Evolutionary conservation across 2,113 vertebrate species (phyloP).

Genomic region (Phalacrocorax aristotelis): DNA sequence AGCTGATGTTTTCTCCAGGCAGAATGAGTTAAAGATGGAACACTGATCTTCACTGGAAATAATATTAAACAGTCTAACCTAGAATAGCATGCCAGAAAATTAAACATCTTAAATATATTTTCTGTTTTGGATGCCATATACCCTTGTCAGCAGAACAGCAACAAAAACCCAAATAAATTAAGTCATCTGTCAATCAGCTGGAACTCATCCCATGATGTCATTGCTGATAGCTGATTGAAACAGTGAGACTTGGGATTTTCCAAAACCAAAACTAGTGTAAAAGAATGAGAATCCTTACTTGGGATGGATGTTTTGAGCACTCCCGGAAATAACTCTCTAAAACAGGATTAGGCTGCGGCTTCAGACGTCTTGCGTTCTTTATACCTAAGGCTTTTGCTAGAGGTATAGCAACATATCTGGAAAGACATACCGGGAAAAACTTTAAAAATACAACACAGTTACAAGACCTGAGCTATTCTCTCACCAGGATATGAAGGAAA

Average conservation of each 20-base stretch:
- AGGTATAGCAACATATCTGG: conserved; percentile 83
- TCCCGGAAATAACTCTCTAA: conserved; percentile 83
- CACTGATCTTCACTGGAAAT: background rate
- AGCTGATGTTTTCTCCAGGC: conserved; percentile 24
- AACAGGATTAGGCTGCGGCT: conserved; percentile 73
- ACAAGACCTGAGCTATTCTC: background rate
- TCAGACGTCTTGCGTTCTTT: conserved; percentile 71
- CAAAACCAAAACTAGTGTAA: background rate
- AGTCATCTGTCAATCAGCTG: conserved; percentile 50
- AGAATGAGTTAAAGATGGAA: conserved; percentile 39
- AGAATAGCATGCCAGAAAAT: conserved; percentile 11
- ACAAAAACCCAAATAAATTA: conserved; percentile 49
- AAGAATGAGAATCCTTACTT: conserved; percentile 77
- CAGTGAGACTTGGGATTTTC: conserved; percentile 22
- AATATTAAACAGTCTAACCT: conserved; percentile 1
- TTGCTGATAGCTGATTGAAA: conserved; percentile 35
- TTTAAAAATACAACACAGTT: background rate
- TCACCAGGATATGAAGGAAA: background rate
- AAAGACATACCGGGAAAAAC: conserved; percentile 46
- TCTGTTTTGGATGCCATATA: conserved; percentile 6
- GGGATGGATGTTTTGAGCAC: conserved; percentile 76
- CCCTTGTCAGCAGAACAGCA: conserved; percentile 37
- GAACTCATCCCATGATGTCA: conserved; percentile 29
- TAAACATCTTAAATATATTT: conserved; percentile 29
- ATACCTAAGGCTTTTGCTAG: conserved; percentile 81